Percentiles rank a stretch among this genome's conserved stretches.
Conservation (phyloP, 2,888 invertebrate genomes). For the Lasioglossum calceatum region DNA sequence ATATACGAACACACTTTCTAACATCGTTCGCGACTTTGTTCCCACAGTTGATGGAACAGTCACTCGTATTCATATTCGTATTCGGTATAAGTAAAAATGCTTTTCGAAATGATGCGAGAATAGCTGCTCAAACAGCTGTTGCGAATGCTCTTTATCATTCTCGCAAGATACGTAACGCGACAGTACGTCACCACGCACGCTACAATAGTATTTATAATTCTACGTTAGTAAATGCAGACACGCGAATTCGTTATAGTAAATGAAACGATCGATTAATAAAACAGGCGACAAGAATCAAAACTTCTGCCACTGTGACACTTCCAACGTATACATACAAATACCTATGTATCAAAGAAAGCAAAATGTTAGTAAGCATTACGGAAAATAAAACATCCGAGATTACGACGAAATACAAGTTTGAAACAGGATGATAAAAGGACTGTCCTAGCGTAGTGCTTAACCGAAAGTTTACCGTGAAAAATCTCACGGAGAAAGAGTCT, state of each 20-base stretch:
- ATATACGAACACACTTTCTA: background rate
- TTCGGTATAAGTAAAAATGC: background rate
- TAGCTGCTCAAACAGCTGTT: background rate
- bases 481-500: background rate
- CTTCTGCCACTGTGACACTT: background rate
- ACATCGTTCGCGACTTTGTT: background rate
- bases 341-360: background rate
- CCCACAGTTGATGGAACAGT: background rate
- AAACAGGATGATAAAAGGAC: background rate
- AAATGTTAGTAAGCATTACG: background rate
- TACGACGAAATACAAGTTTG: background rate
- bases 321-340: background rate
- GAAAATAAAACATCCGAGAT: background rate
- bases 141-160: background rate
- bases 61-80: background rate
- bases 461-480: background rate
- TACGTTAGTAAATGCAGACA: constrained; percentile 11
- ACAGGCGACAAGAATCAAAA: background rate
- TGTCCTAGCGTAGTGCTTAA: background rate
- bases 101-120: background rate
- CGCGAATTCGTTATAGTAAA: background rate
- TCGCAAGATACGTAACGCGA: background rate
- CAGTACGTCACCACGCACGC: background rate
- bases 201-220: background rate
- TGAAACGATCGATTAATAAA: background rate